Evolutionary conservation across 1,140 invertebrate genomes (phyloP), one percentile per base, ranked within the genome.

Genomic region (Melanaphis sacchari): DNA sequence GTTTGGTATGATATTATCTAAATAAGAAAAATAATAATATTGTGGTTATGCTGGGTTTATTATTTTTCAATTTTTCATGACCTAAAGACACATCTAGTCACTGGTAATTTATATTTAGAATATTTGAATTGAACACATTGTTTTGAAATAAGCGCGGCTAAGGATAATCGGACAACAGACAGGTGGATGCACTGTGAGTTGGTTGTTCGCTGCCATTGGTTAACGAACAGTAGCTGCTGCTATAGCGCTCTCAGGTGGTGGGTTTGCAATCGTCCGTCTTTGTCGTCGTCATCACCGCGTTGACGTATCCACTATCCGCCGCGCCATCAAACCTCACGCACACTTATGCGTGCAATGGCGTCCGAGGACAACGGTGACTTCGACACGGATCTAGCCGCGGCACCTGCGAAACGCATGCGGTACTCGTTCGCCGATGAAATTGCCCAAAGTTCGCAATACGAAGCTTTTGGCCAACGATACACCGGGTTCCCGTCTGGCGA

Each of bases 381-480:
- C 11, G 91, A 93, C 91, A 93, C 91, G 36, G 91, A 93, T 52
- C 26, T 93, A 7, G 36, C 76, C 26, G 91, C 81, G 81, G 91
- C 91, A 93, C 91, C 91, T 52, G 91, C 91, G 24, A 93, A 93
- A 93, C 91, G 91, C 81, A 93, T 93, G 91, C 76, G 91, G 36
- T 93, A 93, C 15, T 84, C 91, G n/a, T 93, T 93, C n/a, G 91
- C 81, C n/a, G 91, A 93, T 49, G 91, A 93, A 52, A 49, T 93
- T 49, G 46, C 76, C 26, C 76, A 84, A n/a, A 93, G 41, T 93
- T 93, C 91, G 36, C 91, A 93, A 52, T 93, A 40, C 11, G 66
- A 93, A 85, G 46, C 66, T 85, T 93, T 84, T 41, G 91, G 91
- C 1, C 91, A 93, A 21, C 81, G 91, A 36, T 93, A 85, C 38